Conservation (phyloP, 2,888 invertebrate genomes). For the Coremacera marginata region DNA sequence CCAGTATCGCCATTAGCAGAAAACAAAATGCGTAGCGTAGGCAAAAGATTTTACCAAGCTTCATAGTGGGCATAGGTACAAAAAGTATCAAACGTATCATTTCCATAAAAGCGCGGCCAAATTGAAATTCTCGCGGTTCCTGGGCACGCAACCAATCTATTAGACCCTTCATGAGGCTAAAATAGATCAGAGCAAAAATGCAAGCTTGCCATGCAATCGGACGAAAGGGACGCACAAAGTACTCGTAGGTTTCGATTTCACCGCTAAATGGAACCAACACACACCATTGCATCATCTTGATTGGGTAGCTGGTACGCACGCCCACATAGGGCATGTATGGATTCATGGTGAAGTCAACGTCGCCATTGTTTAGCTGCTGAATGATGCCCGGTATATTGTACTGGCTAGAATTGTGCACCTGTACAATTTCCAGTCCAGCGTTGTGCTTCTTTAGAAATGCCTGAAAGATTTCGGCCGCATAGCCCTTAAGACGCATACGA, state of each 20-base stretch:
- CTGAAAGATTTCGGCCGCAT: constrained; percentile 50
- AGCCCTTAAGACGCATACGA: constrained; percentile 45
- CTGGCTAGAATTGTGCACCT: constrained; percentile 43
- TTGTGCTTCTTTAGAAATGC: constrained; percentile 51
- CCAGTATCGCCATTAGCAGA: constrained; percentile 46
- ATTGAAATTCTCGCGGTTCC: constrained; percentile 34
- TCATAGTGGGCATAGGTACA: constrained; percentile 5
- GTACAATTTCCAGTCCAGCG: constrained; percentile 47
- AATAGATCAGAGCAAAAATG: constrained; percentile 40
- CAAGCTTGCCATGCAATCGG: constrained; percentile 48
- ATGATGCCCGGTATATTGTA: constrained; percentile 48
- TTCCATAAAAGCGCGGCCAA: constrained; percentile 46
- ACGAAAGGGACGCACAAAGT: constrained; percentile 54
- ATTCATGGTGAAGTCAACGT: constrained; percentile 52
- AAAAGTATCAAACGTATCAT: constrained; percentile 51
- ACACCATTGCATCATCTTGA: constrained; percentile 53
- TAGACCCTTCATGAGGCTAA: constrained; percentile 41
- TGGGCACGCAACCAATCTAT: constrained; percentile 20
- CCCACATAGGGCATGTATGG: constrained; percentile 47
- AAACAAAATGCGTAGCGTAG: constrained; percentile 44
- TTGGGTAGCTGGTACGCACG: constrained; percentile 51
- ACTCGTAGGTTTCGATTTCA: constrained; percentile 51
- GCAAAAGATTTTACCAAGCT: constrained; percentile 27
- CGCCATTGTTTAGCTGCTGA: constrained; percentile 45
- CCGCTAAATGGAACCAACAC: constrained; percentile 50